Evolutionary conservation across 1,140 invertebrate genomes (phyloP), one percentile per base, ranked within the genome.

Genomic region (Sitodiplosis mosellana): DNA sequence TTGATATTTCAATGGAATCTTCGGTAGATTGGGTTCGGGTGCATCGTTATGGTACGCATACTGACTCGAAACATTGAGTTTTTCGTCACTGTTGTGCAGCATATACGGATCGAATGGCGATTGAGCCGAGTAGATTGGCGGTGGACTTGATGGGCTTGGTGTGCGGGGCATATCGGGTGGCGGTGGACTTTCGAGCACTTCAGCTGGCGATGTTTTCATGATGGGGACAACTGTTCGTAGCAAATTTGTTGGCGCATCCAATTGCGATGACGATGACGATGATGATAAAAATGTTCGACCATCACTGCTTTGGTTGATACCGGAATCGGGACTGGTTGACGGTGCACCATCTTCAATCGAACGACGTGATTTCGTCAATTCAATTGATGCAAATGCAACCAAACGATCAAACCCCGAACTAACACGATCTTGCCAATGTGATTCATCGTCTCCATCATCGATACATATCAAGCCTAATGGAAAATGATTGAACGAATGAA

Each of bases 301-400:
- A 21, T 72, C 69, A n/a, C 69, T 72, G 49, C 66, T 67, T 45
- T 77, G 76, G 20, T 78, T 79, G 14, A 82, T 73, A 42, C 78
- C 80, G 48, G 77, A 80, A 56, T 81, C 78, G 0, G 80, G 80
- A 45, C 78, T 81, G 2, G 60, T 63, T 42, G 41, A 20, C 8
- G 61, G 61, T n/a, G 61, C 61, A 40, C 70, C 72, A 40, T 73
- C 75, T 58, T 85, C 81, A 0, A 80, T 82, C 18, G 80, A 83
- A 49, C 79, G 70, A 7, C 81, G 69, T 33, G 80, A 69, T 56
- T 83, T 81, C 58, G 86, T 81, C 51, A 87, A 59, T 58, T 87
- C 83, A 1, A 81, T 83, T n/a, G 82, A 82, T 12, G 83, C 84
- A 56, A 87, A 82, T n/a, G 81, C 83, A 45, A 87, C 79, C 48